Evolutionary conservation across 2,888 invertebrate species (phyloP).

Genomic region (Acanthococcus lagerstroemiae): DNA sequence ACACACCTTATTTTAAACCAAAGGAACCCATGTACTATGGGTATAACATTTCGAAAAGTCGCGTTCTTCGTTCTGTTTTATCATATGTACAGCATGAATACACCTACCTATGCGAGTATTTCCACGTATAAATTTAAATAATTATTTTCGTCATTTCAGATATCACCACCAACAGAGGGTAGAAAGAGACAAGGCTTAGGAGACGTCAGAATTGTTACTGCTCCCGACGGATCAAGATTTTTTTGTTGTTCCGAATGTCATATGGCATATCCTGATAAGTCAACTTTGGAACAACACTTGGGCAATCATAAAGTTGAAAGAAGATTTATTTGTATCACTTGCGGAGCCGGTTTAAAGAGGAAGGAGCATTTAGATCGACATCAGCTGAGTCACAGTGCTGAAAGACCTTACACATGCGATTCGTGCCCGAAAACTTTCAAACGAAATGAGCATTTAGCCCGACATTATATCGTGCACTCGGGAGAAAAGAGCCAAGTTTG

Average conservation of each 20-base stretch:
- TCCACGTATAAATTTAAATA: no score
- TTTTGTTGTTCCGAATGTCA: conserved; percentile 46
- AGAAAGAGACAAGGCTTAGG: conserved; percentile 38
- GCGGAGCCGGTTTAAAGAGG: conserved; percentile 47
- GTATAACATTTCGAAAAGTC: no score
- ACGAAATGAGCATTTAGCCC: conserved; percentile 47
- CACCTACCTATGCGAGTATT: no score
- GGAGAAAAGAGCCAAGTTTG: conserved; percentile 43
- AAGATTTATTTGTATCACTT: conserved; percentile 46
- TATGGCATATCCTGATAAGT: conserved; percentile 43
- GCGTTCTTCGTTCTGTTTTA: no score
- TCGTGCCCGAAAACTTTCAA: conserved; percentile 41
- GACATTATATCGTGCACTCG: conserved; percentile 47
- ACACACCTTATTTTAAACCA: no score
- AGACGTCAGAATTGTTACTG: conserved; percentile 38
- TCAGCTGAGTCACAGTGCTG: conserved; percentile 45
- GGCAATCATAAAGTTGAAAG: conserved; percentile 42
- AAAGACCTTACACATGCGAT: conserved; percentile 41
- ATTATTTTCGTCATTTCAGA: conserved; percentile 33
- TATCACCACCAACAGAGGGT: conserved; percentile 36
- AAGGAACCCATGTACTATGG: no score
- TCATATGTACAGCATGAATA: no score
- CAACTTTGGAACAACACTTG: conserved; percentile 44
- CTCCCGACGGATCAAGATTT: conserved; percentile 43
- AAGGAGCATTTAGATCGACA: conserved; percentile 47